phyloP scores from a whole-genome alignment of 2,888 invertebrate genomes.

The Ophion slaviceki region DNA sequence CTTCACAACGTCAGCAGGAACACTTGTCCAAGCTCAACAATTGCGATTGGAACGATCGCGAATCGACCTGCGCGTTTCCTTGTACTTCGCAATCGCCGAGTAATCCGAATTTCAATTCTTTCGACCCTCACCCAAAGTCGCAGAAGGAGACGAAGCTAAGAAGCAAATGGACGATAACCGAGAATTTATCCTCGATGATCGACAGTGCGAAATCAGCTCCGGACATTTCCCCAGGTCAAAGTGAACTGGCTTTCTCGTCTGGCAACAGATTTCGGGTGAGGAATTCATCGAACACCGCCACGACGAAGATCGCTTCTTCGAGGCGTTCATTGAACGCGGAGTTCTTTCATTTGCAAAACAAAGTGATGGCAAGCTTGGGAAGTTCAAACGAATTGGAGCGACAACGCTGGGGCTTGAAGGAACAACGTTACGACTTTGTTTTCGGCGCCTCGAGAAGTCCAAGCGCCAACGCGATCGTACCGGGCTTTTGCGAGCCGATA shows the following conservation, averaged over 20 bases:
- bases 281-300: conserved; percentile 44
- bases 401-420: conserved; percentile 68
- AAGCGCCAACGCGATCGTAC: neutral
- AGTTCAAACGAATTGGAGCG: conserved; percentile 41
- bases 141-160: conserved; percentile 77
- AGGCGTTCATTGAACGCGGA: conserved; percentile 76
- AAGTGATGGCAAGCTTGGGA: conserved; percentile 73
- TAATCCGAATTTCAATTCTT: conserved; percentile 66
- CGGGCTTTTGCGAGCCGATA: conserved; percentile 55
- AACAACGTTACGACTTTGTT: conserved; percentile 65
- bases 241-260: conserved; percentile 59
- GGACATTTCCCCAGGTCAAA: conserved; percentile 64
- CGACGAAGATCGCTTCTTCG: conserved; percentile 61
- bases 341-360: conserved; percentile 75
- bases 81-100: conserved; percentile 55
- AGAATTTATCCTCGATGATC: conserved; percentile 70
- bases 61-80: conserved; percentile 47
- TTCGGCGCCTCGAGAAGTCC: conserved; percentile 43
- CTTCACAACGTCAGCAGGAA: conserved; percentile 36
- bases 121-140: conserved; percentile 58
- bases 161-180: conserved; percentile 80
- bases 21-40: conserved; percentile 45
- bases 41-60: conserved; percentile 54
- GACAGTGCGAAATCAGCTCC: conserved; percentile 68
- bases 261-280: conserved; percentile 69